Conservation (phyloP, 2,888 invertebrate genomes). For the Pseudoips prasinana region DNA sequence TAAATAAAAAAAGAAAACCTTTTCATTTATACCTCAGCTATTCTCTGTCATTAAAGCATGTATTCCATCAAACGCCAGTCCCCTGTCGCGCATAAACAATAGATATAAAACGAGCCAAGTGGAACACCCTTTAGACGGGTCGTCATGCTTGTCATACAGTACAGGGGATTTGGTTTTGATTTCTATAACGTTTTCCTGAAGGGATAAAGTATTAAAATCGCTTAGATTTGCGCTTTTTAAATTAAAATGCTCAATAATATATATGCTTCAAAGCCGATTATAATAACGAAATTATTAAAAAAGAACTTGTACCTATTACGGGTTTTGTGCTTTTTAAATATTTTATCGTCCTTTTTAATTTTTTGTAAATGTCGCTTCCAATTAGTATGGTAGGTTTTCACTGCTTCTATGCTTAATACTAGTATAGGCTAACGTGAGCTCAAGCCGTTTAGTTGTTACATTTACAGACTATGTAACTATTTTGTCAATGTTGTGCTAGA, state of each 20-base stretch:
- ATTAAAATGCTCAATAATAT: neutral
- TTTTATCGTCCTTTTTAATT: too few relatives aligned
- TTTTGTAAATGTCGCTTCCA: too few relatives aligned
- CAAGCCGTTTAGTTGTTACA: too few relatives aligned
- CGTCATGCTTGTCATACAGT: constrained; percentile 58
- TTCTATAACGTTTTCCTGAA: constrained; percentile 11
- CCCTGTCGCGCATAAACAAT: constrained; percentile 69
- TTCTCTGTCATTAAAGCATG: constrained; percentile 37
- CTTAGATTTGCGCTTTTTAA: neutral
- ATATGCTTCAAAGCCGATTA: neutral
- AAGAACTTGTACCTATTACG: too few relatives aligned
- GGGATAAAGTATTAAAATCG: too few relatives aligned
- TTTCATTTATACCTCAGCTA: constrained; percentile 34
- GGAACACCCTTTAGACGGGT: constrained; percentile 73
- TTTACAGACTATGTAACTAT: too few relatives aligned
- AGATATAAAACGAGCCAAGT: constrained; percentile 75
- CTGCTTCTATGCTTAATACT: too few relatives aligned
- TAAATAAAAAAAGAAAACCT: constrained; percentile 30
- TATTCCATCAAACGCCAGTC: constrained; percentile 61
- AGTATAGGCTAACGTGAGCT: too few relatives aligned
- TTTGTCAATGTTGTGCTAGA: too few relatives aligned
- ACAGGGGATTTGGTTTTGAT: constrained; percentile 50
- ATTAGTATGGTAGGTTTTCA: too few relatives aligned
- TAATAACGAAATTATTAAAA: too few relatives aligned
- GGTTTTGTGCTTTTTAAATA: too few relatives aligned